Evolutionary conservation across 2,888 invertebrate species (phyloP).

Genomic region (Digitonthophagus gazella): DNA sequence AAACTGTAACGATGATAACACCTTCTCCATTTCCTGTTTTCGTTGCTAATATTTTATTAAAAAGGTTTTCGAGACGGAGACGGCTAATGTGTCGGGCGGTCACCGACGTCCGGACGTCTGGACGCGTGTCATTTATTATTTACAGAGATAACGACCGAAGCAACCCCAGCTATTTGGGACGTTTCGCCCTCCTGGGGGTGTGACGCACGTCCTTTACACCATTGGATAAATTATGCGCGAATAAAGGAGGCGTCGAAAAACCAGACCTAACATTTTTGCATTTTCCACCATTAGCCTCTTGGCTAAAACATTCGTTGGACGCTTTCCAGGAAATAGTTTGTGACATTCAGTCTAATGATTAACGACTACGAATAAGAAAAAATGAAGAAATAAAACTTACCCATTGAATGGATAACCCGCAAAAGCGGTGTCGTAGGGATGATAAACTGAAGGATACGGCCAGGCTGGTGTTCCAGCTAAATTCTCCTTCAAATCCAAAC

Average conservation of each 20-base stretch:
- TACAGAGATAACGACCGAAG: slow-evolving; percentile 45
- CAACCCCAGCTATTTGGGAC: slow-evolving; percentile 43
- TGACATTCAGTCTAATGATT: too few relatives aligned
- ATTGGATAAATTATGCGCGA: slow-evolving; percentile 1
- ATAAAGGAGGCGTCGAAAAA: background rate
- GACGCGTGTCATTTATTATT: slow-evolving; percentile 39
- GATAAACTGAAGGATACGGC: slow-evolving; percentile 90
- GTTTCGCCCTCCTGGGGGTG: slow-evolving; percentile 21
- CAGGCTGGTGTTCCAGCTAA: slow-evolving; percentile 80
- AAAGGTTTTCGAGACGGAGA: slow-evolving; percentile 4
- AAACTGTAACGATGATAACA: background rate
- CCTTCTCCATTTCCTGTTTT: background rate
- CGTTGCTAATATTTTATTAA: slow-evolving; percentile 8
- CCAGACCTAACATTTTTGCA: slow-evolving; percentile 3
- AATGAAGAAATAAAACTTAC: slow-evolving; percentile 59
- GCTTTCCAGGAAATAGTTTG: background rate
- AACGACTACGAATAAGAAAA: background rate
- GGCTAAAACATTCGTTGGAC: background rate
- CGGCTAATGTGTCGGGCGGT: slow-evolving; percentile 18
- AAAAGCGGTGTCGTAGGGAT: slow-evolving; percentile 91
- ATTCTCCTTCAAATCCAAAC: slow-evolving; percentile 86
- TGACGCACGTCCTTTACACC: slow-evolving; percentile 11
- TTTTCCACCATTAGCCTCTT: slow-evolving; percentile 8
- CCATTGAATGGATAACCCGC: slow-evolving; percentile 94
- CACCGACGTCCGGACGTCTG: slow-evolving; percentile 25